Base-by-base conservation (phyloP, 2,888 invertebrate genomes). In the Aromia moschata region DNA sequence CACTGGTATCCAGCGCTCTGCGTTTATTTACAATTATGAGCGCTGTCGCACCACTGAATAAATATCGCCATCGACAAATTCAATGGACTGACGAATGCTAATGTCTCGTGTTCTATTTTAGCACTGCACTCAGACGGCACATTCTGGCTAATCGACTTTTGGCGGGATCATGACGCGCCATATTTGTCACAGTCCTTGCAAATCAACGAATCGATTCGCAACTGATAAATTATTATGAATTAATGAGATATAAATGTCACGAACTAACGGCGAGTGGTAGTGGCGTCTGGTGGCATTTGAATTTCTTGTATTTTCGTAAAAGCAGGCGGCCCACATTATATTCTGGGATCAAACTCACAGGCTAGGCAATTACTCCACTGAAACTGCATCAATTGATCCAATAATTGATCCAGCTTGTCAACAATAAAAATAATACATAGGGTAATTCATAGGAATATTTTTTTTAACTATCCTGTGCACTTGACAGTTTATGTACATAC, bases 51-150 rank as follows among this genome's bases (percentile, higher is more conserved):
- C 41, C 52, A 52, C 18, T 52, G 52, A 52, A 52, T 52, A 52
- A 52, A 52, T 52, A 40, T 52, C 52, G 11, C 41, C n/a, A 52
- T 52, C 41, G 31, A 17, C 52, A 52, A 11, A 41, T 17, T 52
- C 52, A 52, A 49, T 52, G 52, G 17, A 49, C 38, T 49, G 49
- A 52, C 20, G 31, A 31, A 52, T 52, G 41, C 52, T 52, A 52
- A 52, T 41, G 49, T 12, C 12, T 15, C 12, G 10, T 49, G 49
- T 38, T 38, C 20, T 14, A 25, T 20, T 47, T 40, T 49, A 14
- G 11, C 37, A 12, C 14, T 49, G 38, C 38, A 15, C 15, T 38
- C 5, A 14, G 38, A 49, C 30, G 49, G 25, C 25, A 25, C 49
- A 25, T 5, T 20, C 14, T 49, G 30, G 38, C 33, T 18, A 38